Evolutionary conservation across 2,797 vertebrate genomes (phyloP).

Genomic region (Enteromius unitaeniatus): DNA sequence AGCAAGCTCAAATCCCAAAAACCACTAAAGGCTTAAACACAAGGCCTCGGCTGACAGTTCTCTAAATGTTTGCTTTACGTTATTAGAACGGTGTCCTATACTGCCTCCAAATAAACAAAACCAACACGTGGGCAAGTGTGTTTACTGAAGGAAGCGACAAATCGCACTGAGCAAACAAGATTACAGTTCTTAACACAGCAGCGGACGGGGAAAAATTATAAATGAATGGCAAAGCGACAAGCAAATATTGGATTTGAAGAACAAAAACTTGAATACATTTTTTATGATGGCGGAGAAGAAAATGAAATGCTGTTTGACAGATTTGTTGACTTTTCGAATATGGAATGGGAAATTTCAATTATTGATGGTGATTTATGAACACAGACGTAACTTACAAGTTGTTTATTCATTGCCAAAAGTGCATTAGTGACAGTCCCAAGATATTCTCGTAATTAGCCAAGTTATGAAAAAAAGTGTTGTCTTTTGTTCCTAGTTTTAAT

Average conservation of each 20-base stretch:
- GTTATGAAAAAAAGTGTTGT: slow-evolving; percentile 8
- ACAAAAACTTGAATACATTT: slow-evolving; percentile 54
- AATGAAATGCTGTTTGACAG: slow-evolving; percentile 48
- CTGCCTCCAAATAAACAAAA: slow-evolving; percentile 53
- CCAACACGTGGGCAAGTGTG: slow-evolving; percentile 39
- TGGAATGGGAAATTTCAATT: slow-evolving; percentile 56
- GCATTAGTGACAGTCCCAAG: slow-evolving; percentile 25
- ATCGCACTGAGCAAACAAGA: slow-evolving; percentile 60
- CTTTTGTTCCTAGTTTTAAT: slow-evolving; percentile 15
- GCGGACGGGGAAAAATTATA: slow-evolving; percentile 25
- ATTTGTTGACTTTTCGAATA: slow-evolving; percentile 57
- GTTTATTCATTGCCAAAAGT: slow-evolving; percentile 58
- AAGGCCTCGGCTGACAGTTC: slow-evolving; percentile 33
- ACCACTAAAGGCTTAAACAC: slow-evolving; percentile 47
- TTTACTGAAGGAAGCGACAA: slow-evolving; percentile 62
- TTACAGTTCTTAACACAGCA: slow-evolving; percentile 51
- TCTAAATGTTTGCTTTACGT: slow-evolving; percentile 54
- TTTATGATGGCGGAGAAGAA: slow-evolving; percentile 50
- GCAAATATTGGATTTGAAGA: slow-evolving; percentile 63
- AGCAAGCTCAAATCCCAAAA: slow-evolving; percentile 47
- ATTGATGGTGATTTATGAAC: slow-evolving; percentile 58
- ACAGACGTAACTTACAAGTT: slow-evolving; percentile 37
- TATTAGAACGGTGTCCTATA: slow-evolving; percentile 50
- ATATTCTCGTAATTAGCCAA: slow-evolving; percentile 11
- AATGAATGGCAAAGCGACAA: slow-evolving; percentile 38